Percentiles rank a stretch among this genome's conserved stretches.
Evolutionary conservation across 2,888 invertebrate genomes (phyloP).

Genomic region (Calliopum simillimum): DNA sequence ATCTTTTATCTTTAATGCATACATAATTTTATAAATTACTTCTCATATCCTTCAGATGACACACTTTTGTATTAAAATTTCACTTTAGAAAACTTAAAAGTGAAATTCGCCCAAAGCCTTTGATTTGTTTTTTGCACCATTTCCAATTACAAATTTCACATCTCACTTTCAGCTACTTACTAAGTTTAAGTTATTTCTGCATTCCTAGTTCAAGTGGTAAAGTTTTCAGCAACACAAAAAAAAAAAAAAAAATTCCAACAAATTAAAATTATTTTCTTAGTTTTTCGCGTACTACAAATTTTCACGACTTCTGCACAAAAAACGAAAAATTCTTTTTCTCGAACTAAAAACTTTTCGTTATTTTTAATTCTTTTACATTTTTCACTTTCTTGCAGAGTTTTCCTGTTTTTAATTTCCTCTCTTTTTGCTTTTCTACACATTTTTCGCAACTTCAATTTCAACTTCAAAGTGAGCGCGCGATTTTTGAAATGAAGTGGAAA

Average conservation of each 20-base stretch:
- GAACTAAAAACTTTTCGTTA: too few species aligned
- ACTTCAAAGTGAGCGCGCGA: too few species aligned
- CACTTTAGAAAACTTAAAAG: too few species aligned
- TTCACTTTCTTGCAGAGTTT: neutral
- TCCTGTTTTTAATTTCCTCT: neutral
- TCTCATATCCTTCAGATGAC: too few species aligned
- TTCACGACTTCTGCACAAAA: neutral
- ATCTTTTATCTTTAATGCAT: too few species aligned
- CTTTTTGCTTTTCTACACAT: slow-evolving; percentile 23
- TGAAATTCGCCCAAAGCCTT: too few species aligned
- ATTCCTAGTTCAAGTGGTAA: neutral
- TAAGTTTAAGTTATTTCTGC: too few species aligned
- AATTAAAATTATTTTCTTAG: slow-evolving; percentile 14
- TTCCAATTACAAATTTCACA: neutral
- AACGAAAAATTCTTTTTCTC: neutral
- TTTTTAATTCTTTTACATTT: slow-evolving; percentile 1
- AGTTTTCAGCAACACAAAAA: neutral
- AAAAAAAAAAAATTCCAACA: neutral
- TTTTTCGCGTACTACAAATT: neutral
- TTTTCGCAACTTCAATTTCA: slow-evolving; percentile 39
- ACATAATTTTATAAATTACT: too few species aligned
- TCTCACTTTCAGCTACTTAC: neutral
- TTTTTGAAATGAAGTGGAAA: slow-evolving; percentile 29
- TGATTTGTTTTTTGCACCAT: too few species aligned
- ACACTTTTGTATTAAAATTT: too few species aligned